Base-by-base conservation (phyloP, 2,797 vertebrate species). In the Cygnus olor region DNA sequence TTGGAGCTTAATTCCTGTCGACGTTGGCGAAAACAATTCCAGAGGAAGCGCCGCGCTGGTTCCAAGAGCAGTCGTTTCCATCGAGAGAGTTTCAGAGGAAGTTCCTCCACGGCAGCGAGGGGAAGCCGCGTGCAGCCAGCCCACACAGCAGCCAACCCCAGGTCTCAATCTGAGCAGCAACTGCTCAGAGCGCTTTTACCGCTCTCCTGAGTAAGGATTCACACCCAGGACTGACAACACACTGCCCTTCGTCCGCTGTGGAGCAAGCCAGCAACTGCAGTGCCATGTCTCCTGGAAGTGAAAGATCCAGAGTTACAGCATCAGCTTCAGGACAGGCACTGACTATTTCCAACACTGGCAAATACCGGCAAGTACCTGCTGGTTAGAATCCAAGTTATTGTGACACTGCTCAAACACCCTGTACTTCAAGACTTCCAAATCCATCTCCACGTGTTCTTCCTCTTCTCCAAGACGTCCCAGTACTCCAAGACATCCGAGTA, bases 321-420 rank as follows among this genome's bases (percentile, higher is more conserved):
- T 7, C 57, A 90, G 65, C 70, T 81, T 38, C 58, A 74, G 17
- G 34, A 54, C 1, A 0, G 12, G 28, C 36, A 69, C 2, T 3
- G 9, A 28, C 69, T 81, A 72, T 87, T 86, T 84, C 72, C 78
- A 81, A 14, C 54, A 22, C 32, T 30, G 66, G 57, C 47, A 82
- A 76, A 78, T 38, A 49, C 40, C 60, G 64, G n/a, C 57, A 74
- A 84, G 36, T 24, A 72, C 53, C 68, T 63, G 58, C 74, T 81
- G 60, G 78, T 14, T 0, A 34, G 51, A 86, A 42, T 18, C 76
- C 70, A 54, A 70, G 51, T 7, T 16, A 40, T 34, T 1, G 11
- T 25, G 38, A 61, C 17, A 40, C 72, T 90, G 73, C 42, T 54
- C 66, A 88, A 96, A 86, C 76, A 92, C 40, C 70, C 44, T 49